Conservation (phyloP, 2,888 invertebrate species). For the Norana najaformis region DNA sequence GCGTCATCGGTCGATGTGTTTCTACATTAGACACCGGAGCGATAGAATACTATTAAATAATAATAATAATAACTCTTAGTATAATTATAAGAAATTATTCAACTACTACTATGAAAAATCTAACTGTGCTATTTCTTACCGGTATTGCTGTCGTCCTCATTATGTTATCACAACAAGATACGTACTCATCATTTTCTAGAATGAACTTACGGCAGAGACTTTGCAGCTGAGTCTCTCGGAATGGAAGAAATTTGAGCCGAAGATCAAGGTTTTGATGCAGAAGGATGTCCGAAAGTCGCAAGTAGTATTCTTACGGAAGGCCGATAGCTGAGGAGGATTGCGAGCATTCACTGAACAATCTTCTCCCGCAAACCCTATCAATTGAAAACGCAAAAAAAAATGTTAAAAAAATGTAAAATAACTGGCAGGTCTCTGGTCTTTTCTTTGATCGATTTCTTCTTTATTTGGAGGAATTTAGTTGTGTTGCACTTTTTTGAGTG, state of each 20-base stretch:
- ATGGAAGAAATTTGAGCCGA: background rate
- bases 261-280: background rate
- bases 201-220: background rate
- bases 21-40: no score
- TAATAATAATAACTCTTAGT: no score
- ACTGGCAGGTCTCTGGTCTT: background rate
- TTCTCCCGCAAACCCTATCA: background rate
- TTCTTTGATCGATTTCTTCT: background rate
- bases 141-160: no score
- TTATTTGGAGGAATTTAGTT: background rate
- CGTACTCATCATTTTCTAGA: background rate
- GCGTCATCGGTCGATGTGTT: no score
- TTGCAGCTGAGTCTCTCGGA: background rate
- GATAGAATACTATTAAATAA: no score
- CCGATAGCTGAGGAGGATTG: background rate
- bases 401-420: no score
- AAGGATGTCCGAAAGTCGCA: background rate
- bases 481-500: background rate
- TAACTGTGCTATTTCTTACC: no score
- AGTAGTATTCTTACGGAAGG: background rate
- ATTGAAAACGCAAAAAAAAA: background rate
- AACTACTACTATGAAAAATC: no score
- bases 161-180: no score
- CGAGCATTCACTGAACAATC: background rate
- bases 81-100: no score